A percentile compares a stretch with the other conserved stretches of the same genome.
Conservation (phyloP, 1,140 invertebrate genomes). For the Asbolus verrucosus region DNA sequence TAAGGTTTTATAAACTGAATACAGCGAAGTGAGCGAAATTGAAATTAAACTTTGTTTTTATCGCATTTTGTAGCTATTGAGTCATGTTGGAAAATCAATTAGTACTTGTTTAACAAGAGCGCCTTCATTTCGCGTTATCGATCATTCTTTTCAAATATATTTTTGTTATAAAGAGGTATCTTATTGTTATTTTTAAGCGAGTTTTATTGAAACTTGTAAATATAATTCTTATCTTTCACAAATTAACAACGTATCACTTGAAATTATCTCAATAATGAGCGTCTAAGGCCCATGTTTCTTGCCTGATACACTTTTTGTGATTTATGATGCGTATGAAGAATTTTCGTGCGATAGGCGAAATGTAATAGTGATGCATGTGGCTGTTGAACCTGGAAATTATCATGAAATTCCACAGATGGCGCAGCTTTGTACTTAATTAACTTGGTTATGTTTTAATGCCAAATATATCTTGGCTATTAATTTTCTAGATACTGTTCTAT, state of each 20-base stretch:
- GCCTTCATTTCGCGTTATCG: no score
- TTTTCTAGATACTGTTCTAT: constrained; percentile 16
- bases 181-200: background rate
- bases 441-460: constrained; percentile 24
- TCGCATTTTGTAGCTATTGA: constrained; percentile 3
- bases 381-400: constrained; percentile 19
- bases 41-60: constrained; percentile 10
- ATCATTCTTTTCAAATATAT: no score
- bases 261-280: constrained; percentile 38
- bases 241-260: constrained; percentile 26
- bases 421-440: constrained; percentile 35
- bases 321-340: constrained; percentile 20
- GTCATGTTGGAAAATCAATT: constrained; percentile 27
- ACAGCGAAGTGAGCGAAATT: constrained; percentile 2
- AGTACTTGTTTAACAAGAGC: constrained; percentile 9
- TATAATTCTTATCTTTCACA: constrained; percentile 27
- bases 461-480: constrained; percentile 30
- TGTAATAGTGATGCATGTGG: constrained; percentile 27
- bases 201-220: constrained; percentile 10
- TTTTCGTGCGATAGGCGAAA: constrained; percentile 14
- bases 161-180: no score
- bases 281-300: constrained; percentile 35
- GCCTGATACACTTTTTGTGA: constrained; percentile 22
- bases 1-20: constrained; percentile 15
- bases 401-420: constrained; percentile 20